phyloP scores from a whole-genome alignment of 2,888 invertebrate genomes.

The Endotricha flammealis region DNA sequence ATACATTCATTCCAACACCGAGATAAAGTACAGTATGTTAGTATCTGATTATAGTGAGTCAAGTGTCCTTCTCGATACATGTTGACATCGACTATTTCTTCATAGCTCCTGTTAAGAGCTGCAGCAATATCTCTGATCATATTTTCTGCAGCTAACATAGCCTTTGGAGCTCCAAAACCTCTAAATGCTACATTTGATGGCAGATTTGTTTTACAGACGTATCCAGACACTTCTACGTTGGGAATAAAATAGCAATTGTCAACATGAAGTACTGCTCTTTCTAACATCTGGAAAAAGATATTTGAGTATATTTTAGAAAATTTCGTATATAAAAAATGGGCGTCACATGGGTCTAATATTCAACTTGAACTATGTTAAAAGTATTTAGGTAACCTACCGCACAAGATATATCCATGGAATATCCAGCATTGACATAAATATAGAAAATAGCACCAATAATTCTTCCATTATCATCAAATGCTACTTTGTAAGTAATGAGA shows the following conservation, averaged over 20 bases:
- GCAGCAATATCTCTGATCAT: constrained; percentile 87
- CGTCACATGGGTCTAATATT: too few relatives aligned
- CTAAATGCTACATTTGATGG: constrained; percentile 96
- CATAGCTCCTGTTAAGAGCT: constrained; percentile 79
- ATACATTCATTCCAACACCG: constrained; percentile 89
- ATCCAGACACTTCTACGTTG: constrained; percentile 82
- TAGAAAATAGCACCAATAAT: constrained; percentile 80
- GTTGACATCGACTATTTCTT: constrained; percentile 83
- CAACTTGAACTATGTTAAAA: too few relatives aligned
- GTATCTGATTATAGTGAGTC: constrained; percentile 87
- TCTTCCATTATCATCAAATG: constrained; percentile 82
- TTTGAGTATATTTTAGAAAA: too few relatives aligned
- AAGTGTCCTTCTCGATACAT: constrained; percentile 87
- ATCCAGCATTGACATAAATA: constrained; percentile 85
- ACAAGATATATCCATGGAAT: constrained; percentile 83
- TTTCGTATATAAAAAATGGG: too few relatives aligned
- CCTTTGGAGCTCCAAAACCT: constrained; percentile 94
- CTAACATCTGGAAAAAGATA: constrained; percentile 86
- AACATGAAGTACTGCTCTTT: constrained; percentile 86
- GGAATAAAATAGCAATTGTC: constrained; percentile 91
- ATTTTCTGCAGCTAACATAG: constrained; percentile 89
- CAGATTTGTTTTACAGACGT: constrained; percentile 91
- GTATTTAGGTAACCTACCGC: constrained; percentile 69
- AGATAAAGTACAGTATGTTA: constrained; percentile 84
- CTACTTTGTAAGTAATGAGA: constrained; percentile 85